Percentiles rank a stretch among this genome's conserved stretches.
phyloP scores from a whole-genome alignment of 2,888 invertebrate species.

The Polymixis flavicincta region DNA sequence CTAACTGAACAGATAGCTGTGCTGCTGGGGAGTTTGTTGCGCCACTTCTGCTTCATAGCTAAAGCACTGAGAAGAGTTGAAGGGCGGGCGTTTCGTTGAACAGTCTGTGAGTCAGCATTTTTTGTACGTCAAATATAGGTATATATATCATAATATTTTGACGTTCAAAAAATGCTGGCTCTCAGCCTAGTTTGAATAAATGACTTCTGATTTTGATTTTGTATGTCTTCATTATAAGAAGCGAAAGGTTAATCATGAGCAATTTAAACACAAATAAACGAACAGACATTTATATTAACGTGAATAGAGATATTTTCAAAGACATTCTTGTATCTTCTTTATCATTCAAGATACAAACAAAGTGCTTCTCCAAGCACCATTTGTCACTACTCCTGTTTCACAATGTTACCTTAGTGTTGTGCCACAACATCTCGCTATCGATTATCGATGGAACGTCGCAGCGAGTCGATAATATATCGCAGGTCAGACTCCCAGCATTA shows the following conservation, averaged over 20 bases:
- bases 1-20: no score
- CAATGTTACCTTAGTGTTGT: slow-evolving; percentile 45
- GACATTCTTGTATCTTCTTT: slow-evolving; percentile 23
- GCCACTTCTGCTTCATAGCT: no score
- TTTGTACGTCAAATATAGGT: no score
- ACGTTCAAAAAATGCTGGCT: no score
- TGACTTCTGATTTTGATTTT: no score
- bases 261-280: slow-evolving; percentile 19
- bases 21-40: no score
- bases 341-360: slow-evolving; percentile 53
- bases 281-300: slow-evolving; percentile 5
- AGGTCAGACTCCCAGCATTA: slow-evolving; percentile 69
- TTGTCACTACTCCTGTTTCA: slow-evolving; percentile 52
- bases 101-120: no score
- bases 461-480: slow-evolving; percentile 68
- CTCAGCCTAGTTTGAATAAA: no score
- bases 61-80: no score
- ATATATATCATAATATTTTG: no score
- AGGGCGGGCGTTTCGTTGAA: no score
- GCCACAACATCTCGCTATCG: slow-evolving; percentile 60
- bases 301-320: slow-evolving; percentile 15
- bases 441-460: slow-evolving; percentile 63
- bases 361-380: slow-evolving; percentile 29
- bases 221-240: not conserved
- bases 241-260: slow-evolving; percentile 21